Base-by-base conservation (phyloP, 1,140 invertebrate genomes). In the Atopsyche davidsoni region DNA sequence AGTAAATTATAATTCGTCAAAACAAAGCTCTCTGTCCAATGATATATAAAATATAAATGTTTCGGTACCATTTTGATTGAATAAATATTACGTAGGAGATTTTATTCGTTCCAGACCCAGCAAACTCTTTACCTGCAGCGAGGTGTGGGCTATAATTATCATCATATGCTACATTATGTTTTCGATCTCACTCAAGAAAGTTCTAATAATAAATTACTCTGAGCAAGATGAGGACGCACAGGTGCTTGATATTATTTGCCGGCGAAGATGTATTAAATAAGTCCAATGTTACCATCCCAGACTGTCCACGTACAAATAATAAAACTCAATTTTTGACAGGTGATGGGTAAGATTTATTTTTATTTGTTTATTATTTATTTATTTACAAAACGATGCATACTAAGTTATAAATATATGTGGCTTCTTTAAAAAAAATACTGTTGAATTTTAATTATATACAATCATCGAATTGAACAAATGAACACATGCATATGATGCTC, bases 181-280 rank as follows among this genome's bases (percentile, higher is more conserved):
- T n/a, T n/a, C n/a, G n/a, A n/a, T n/a, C n/a, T n/a, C n/a, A n/a
- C n/a, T n/a, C n/a, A n/a, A n/a, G n/a, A n/a, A n/a, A n/a, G n/a
- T n/a, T n/a, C n/a, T n/a, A n/a, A n/a, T n/a, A n/a, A n/a, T n/a
- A n/a, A n/a, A n/a, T n/a, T n/a, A n/a, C n/a, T n/a, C n/a, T n/a
- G n/a, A n/a, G n/a, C n/a, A n/a, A n/a, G n/a, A 51, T 51, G 48
- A 51, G 48, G 41, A 51, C 48, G 13, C 34, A 36, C 48, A 40
- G 35, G 22, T 51, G 48, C 13, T 39, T 51, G 14, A 13, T 44
- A 13, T 32, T 51, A 18, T 44, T 51, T 10, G 41, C 48, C 25
- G 41, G 48, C 14, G 48, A 51, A 51, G 45, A 51, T 46, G 28
- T 18, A 42, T 11, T 14, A n/a, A n/a, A 6, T 7, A 34, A 42